Evolutionary conservation across 2,113 vertebrate genomes (phyloP).

Genomic region (Campylorhamphus procurvoides): DNA sequence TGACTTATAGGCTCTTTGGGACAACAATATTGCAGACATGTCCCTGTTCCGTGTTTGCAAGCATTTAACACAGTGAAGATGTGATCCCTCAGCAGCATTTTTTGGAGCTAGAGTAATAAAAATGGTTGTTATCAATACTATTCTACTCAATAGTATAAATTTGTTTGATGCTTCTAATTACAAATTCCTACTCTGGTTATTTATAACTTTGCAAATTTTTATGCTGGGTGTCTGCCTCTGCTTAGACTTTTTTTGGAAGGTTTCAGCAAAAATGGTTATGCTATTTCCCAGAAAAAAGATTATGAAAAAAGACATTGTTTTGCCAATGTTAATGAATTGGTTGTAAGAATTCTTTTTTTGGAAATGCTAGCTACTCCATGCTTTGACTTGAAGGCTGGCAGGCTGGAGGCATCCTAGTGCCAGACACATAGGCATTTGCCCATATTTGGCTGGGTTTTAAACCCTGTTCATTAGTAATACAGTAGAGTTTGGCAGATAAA

Average conservation of each 20-base stretch:
- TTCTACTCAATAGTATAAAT: background rate
- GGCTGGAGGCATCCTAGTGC: background rate
- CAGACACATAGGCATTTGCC: slow-evolving; percentile 53
- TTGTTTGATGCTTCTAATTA: slow-evolving; percentile 29
- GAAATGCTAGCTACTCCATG: background rate
- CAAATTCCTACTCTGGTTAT: background rate
- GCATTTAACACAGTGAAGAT: background rate
- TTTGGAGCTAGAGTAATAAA: background rate
- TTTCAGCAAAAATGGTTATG: slow-evolving; percentile 32
- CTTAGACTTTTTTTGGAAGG: slow-evolving; percentile 54
- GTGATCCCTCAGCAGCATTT: background rate
- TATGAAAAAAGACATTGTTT: slow-evolving; percentile 55
- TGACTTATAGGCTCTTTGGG: background rate
- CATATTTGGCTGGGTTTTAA: slow-evolving; percentile 46
- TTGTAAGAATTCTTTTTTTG: slow-evolving; percentile 47
- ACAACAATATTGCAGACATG: background rate
- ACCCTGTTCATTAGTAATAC: slow-evolving; percentile 21
- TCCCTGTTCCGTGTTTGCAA: background rate
- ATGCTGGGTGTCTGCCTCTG: slow-evolving; percentile 43
- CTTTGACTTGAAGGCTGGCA: slow-evolving; percentile 58
- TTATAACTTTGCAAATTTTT: slow-evolving; percentile 42
- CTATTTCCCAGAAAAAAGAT: slow-evolving; percentile 67
- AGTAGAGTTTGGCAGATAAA: slow-evolving; percentile 15
- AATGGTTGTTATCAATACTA: background rate
- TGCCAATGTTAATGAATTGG: slow-evolving; percentile 66